Conservation (phyloP, 2,888 invertebrate species). For the Drosophila fulvimacula region DNA sequence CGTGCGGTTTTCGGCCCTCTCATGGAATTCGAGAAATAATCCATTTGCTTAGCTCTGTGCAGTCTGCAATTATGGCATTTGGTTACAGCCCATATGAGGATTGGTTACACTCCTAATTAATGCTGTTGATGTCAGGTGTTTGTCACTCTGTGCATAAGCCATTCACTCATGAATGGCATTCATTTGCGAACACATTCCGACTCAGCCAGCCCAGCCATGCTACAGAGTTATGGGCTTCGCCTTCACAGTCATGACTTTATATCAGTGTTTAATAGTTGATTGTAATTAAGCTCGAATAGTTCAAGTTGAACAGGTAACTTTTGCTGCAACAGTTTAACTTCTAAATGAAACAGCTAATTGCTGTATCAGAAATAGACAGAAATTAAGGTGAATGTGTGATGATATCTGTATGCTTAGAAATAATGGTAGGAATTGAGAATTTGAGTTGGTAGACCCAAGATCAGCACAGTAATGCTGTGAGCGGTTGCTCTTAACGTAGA, state of each 20-base stretch:
- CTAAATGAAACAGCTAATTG: not conserved
- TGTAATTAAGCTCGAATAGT: not conserved
- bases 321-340: not conserved
- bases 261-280: not conserved
- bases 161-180: not conserved
- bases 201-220: not conserved
- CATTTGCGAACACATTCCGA: not conserved
- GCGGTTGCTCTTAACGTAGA: too few species aligned
- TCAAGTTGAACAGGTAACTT: not conserved
- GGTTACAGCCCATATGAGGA: not conserved
- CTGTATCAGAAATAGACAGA: not conserved
- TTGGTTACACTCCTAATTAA: slow-evolving; percentile 26
- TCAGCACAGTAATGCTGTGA: too few species aligned
- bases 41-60: slow-evolving; percentile 12
- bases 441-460: too few species aligned
- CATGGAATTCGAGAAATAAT: slow-evolving; percentile 11
- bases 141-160: not conserved
- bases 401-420: too few species aligned
- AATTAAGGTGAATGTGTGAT: too few species aligned
- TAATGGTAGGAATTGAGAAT: too few species aligned
- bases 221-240: not conserved
- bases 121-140: slow-evolving; percentile 19
- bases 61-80: slow-evolving; percentile 1
- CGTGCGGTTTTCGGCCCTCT: slow-evolving; percentile 28
- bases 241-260: not conserved